Base-by-base conservation (phyloP, 1,140 invertebrate species). In the Globodera ellingtonae region DNA sequence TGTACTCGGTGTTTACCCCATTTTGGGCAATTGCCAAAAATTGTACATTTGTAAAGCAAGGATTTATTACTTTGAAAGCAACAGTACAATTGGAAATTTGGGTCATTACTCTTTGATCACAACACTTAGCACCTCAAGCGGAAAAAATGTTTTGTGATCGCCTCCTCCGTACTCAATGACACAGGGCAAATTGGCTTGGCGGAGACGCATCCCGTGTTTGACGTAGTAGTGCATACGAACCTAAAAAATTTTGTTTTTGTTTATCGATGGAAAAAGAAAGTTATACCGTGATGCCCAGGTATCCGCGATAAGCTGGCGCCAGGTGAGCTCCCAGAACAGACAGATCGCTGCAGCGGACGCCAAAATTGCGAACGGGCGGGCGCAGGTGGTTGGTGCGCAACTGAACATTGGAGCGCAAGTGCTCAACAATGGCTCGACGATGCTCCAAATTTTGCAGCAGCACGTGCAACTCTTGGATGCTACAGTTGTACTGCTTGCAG, bases 51-150 rank as follows among this genome's bases (percentile, higher is more conserved):
- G 24, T 73, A 13, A 24, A 21, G 6, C 0, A 10, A 73, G 9
- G 5, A 15, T 59, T 59, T 59, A 59, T 59, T 35, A 35, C 35
- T 59, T 73, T 47, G 10, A 73, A 73, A 9, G 46, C 72, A 73
- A 47, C 72, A 44, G 72, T 73, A 73, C 72, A 73, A 46, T 24
- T 73, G 1, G 48, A 47, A 46, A 73, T 73, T 72, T n/a, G 70
- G 35, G 46, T 72, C 48, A 52, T 44, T 70, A 35, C 47, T 70
- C 35, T 70, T 15, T 70, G n/a, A 72, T 21, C 15, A 73, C 24
- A 73, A 73, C 24, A 73, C 6, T 21, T 0, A 73, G 13, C 1
- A 73, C 72, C 0, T 73, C 72, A 73, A 73, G n/a, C 1, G 72
- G 72, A 13, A 46, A 72, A 48, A 24, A 35, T 21, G 71, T 50